Percentiles rank a stretch among this genome's conserved stretches.
Evolutionary conservation across 2,888 invertebrate genomes (phyloP).

Genomic region (Eudemis profundana): DNA sequence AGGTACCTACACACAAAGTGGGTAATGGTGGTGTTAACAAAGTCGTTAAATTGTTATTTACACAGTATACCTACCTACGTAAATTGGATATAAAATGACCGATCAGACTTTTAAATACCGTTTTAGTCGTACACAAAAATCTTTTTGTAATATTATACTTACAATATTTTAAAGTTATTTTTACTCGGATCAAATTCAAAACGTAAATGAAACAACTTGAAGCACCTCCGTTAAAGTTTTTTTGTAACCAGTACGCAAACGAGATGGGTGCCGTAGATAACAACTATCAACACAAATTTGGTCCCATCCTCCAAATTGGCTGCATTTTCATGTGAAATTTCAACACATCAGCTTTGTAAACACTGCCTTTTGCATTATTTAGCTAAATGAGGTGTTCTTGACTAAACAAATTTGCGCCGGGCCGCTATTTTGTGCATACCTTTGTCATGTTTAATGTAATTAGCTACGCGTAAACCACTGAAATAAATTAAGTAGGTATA

Average conservation of each 20-base stretch:
- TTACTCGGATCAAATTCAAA: neutral
- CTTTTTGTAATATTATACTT: neutral
- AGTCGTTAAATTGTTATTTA: no score
- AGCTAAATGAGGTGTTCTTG: constrained; percentile 34
- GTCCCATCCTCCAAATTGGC: constrained; percentile 79
- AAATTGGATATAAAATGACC: no score
- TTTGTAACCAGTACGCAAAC: constrained; percentile 66
- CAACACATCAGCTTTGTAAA: constrained; percentile 70
- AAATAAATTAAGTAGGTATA: neutral
- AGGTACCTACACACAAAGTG: no score
- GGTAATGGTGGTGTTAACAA: no score
- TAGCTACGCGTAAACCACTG: neutral
- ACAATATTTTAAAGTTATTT: neutral
- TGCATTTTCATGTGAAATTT: constrained; percentile 79
- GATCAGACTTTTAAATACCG: neutral
- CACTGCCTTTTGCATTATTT: constrained; percentile 58
- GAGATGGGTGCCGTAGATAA: constrained; percentile 76
- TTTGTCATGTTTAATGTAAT: neutral
- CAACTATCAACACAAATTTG: constrained; percentile 79
- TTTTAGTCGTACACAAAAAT: neutral
- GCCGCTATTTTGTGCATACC: neutral
- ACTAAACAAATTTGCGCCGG: constrained; percentile 12
- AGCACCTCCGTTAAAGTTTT: constrained; percentile 45
- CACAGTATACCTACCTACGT: no score
- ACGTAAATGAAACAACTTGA: neutral